Percentiles rank a stretch among this genome's conserved stretches.
Evolutionary conservation across 2,888 invertebrate genomes (phyloP).

Genomic region (Macropis europaea): DNA sequence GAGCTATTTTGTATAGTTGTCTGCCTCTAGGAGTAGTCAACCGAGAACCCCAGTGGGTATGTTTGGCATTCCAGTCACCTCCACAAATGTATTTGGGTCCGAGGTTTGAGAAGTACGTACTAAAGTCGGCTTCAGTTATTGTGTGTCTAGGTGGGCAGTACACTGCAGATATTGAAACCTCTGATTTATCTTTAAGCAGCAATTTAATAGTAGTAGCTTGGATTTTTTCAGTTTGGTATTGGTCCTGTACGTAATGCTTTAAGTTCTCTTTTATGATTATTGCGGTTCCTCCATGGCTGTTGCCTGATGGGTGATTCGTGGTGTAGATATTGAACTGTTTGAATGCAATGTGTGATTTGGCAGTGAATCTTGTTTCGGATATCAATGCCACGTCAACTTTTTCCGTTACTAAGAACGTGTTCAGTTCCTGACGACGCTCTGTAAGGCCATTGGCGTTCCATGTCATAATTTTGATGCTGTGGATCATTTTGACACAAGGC

Average conservation of each 20-base stretch:
- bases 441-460: constrained; percentile 48
- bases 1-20: neutral
- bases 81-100: neutral
- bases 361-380: constrained; percentile 42
- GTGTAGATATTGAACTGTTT: too few relatives aligned
- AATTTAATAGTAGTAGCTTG: neutral
- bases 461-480: constrained; percentile 16
- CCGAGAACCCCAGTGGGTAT: neutral
- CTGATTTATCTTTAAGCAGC: too few relatives aligned
- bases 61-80: neutral
- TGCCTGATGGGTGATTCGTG: too few relatives aligned
- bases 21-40: neutral
- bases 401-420: constrained; percentile 14
- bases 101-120: neutral
- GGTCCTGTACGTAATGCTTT: neutral
- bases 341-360: constrained; percentile 7
- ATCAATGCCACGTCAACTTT: constrained; percentile 33
- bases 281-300: neutral
- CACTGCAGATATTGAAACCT: too few relatives aligned
- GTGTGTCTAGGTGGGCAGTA: too few relatives aligned
- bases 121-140: neutral
- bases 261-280: neutral
- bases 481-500: neutral
- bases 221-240: neutral
- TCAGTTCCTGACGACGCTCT: constrained; percentile 11